Conservation (phyloP, 2,797 vertebrate species). For the Anas georgica region DNA sequence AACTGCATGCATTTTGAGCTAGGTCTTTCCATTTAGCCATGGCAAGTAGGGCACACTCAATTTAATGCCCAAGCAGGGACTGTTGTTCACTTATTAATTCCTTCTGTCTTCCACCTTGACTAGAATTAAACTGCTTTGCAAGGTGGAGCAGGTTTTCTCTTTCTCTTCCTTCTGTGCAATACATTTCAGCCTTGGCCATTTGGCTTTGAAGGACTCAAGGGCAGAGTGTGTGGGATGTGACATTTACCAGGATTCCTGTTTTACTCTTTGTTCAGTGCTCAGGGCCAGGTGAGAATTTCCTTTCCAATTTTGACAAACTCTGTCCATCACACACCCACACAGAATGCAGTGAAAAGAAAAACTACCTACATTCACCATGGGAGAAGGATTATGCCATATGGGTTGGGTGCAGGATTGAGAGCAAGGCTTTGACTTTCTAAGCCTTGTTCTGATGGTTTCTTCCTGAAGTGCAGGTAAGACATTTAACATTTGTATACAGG, state of each 20-base stretch:
- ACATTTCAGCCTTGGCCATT: conserved; percentile 22
- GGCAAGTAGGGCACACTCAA: background rate
- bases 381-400: background rate
- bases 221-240: conserved; percentile 33
- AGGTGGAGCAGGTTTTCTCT: background rate
- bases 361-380: background rate
- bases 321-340: background rate
- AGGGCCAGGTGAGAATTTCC: background rate
- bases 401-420: background rate
- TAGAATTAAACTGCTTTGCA: background rate
- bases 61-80: background rate
- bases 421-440: background rate
- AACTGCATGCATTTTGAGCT: background rate
- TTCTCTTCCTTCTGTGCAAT: conserved; percentile 11
- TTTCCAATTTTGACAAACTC: background rate
- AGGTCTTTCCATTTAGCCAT: background rate
- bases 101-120: background rate
- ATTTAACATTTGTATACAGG: background rate
- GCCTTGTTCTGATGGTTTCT: background rate
- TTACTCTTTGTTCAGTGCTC: background rate
- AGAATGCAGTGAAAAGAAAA: background rate
- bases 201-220: background rate
- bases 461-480: background rate
- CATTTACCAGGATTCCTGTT: conserved; percentile 22
- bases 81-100: background rate